Percentiles rank a stretch among this genome's conserved stretches.
These are phyloP conservation scores for Oegoconia quadripuncta DNA, from an alignment of 2,888 invertebrate genomes.

Conservation along the genomic window DNA sequence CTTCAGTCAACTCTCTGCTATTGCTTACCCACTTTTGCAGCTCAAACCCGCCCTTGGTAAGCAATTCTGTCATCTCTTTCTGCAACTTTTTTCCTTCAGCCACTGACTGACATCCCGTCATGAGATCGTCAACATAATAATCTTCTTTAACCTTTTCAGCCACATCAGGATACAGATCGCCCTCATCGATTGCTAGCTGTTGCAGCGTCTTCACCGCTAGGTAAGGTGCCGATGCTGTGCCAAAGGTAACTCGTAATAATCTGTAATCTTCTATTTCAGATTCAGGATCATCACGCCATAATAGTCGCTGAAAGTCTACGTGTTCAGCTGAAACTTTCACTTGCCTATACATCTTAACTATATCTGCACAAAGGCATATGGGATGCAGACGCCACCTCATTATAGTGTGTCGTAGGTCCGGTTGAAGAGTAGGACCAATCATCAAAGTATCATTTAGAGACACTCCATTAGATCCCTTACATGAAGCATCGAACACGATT, in stretches of 20 bases:
- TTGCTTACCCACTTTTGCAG: conserved; percentile 12
- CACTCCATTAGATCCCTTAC: conserved; percentile 7
- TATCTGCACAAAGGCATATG: conserved; percentile 24
- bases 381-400: conserved; percentile 22
- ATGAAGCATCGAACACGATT: conserved; percentile 21
- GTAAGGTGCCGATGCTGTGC: conserved; percentile 22
- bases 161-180: conserved; percentile 12
- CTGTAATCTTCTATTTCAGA: background rate
- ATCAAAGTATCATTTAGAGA: conserved; percentile 18
- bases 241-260: conserved; percentile 2
- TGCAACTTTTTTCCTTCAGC: conserved; percentile 2
- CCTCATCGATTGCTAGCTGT: conserved; percentile 27
- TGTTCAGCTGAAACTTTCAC: conserved; percentile 20
- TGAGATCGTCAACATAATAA: too few relatives aligned
- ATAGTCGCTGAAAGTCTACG: conserved; percentile 23
- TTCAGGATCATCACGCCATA: conserved; percentile 11
- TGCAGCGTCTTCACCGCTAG: conserved; percentile 27
- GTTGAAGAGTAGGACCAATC: conserved; percentile 20
- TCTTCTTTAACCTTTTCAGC: conserved; percentile 8
- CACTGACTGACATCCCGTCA: conserved; percentile 5
- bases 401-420: conserved; percentile 18
- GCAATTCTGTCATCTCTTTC: conserved; percentile 5
- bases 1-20: too few relatives aligned
- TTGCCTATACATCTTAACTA: conserved; percentile 30
- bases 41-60: conserved; percentile 6